Conservation (phyloP, 1,140 invertebrate species). For the Anastrepha obliqua region DNA sequence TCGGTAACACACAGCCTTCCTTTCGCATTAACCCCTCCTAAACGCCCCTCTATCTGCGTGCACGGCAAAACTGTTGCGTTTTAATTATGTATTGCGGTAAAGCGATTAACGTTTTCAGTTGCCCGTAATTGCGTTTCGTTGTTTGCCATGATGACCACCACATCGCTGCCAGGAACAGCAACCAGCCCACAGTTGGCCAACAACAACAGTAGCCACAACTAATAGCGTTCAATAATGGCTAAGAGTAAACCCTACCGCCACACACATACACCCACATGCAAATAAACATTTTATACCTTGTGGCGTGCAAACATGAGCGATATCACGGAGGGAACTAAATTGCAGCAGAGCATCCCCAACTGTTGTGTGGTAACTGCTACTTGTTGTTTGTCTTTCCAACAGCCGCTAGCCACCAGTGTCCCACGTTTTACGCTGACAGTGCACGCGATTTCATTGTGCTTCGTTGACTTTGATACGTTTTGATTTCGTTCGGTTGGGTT, state of each 20-base stretch:
- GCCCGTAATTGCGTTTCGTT: constrained; percentile 35
- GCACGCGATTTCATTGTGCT: neutral
- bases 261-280: neutral
- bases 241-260: neutral
- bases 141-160: constrained; percentile 3
- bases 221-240: constrained; percentile 8
- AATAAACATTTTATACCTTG: neutral
- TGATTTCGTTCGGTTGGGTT: neutral
- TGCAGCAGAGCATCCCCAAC: neutral
- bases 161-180: neutral
- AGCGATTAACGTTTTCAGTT: constrained; percentile 43
- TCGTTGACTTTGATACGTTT: neutral
- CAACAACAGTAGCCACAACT: neutral
- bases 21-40: neutral
- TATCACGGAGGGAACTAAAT: neutral
- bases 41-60: neutral
- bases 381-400: neutral
- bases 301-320: neutral
- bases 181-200: neutral
- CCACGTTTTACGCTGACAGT: neutral
- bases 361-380: neutral
- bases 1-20: no score
- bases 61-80: neutral
- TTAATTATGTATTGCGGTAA: constrained; percentile 36
- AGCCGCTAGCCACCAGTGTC: neutral